Evolutionary conservation across 2,113 vertebrate genomes (phyloP).

Genomic region (Chaetura pelagica): DNA sequence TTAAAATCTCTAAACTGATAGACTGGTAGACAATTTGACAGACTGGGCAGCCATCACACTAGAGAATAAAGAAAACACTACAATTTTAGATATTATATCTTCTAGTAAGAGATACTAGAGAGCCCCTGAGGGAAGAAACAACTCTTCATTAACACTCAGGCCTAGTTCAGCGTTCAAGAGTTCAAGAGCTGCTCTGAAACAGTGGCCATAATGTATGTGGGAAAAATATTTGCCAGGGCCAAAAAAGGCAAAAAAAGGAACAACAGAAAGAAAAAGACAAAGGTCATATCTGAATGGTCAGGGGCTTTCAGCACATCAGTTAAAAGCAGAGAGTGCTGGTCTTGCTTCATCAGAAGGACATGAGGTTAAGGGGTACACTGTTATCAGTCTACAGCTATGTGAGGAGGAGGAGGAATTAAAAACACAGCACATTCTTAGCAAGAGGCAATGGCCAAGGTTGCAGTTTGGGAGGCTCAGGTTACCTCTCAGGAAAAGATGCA

Average conservation of each 20-base stretch:
- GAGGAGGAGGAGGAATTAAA: not conserved
- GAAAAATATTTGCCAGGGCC: not conserved
- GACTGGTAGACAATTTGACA: not conserved
- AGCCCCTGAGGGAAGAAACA: not conserved
- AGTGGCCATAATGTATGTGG: no score
- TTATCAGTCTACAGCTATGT: not conserved
- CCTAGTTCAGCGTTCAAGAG: not conserved
- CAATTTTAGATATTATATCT: not conserved
- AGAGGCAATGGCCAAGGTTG: not conserved
- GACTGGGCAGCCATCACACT: not conserved
- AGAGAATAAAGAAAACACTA: not conserved
- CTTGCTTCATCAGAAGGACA: not conserved
- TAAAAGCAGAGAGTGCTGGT: not conserved
- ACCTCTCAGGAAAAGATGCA: not conserved
- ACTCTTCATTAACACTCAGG: no score
- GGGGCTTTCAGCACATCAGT: not conserved
- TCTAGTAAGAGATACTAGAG: not conserved
- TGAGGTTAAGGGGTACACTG: not conserved
- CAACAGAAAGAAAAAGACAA: not conserved
- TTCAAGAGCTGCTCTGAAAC: not conserved
- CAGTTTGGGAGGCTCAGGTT: not conserved
- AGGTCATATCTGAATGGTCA: not conserved
- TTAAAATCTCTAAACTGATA: not conserved
- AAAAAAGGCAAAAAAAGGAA: not conserved
- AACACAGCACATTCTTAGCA: not conserved